Percentiles rank a stretch among this genome's conserved stretches.
phyloP scores from a whole-genome alignment of 2,797 vertebrate species.

The Masticophis lateralis region DNA sequence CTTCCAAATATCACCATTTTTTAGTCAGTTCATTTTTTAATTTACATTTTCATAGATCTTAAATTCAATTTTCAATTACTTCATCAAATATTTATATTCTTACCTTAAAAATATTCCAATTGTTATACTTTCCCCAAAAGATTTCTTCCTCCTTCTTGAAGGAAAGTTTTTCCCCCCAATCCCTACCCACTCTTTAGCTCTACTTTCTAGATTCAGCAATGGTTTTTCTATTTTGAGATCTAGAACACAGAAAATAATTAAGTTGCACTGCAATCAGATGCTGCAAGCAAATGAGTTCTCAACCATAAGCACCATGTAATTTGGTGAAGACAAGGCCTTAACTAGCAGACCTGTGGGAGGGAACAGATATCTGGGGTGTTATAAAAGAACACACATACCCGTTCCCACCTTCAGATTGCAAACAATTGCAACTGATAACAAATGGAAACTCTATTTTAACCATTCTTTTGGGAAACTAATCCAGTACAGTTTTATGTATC shows the following conservation, averaged over 20 bases:
- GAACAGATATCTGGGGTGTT: background rate
- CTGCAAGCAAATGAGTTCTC: background rate
- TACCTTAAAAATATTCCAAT: too few species aligned
- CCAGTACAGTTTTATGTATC: background rate
- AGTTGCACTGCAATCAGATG: background rate
- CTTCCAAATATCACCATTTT: too few species aligned
- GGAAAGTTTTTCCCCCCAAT: background rate
- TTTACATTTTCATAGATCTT: too few species aligned
- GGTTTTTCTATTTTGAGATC: background rate
- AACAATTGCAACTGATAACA: background rate
- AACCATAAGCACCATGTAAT: background rate
- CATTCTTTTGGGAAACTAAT: background rate
- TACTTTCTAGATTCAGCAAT: background rate
- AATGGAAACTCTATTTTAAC: background rate
- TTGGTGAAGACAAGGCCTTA: background rate
- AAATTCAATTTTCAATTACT: too few species aligned
- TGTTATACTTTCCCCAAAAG: background rate
- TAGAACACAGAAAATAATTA: background rate
- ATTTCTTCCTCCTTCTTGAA: background rate
- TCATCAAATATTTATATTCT: too few species aligned
- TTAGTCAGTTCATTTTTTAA: too few species aligned
- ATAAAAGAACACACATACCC: background rate
- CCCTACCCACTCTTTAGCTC: background rate
- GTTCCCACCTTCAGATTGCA: background rate
- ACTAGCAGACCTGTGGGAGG: background rate